Evolutionary conservation across 1,140 invertebrate species (phyloP).

Genomic region (Drosophila nebulosa): DNA sequence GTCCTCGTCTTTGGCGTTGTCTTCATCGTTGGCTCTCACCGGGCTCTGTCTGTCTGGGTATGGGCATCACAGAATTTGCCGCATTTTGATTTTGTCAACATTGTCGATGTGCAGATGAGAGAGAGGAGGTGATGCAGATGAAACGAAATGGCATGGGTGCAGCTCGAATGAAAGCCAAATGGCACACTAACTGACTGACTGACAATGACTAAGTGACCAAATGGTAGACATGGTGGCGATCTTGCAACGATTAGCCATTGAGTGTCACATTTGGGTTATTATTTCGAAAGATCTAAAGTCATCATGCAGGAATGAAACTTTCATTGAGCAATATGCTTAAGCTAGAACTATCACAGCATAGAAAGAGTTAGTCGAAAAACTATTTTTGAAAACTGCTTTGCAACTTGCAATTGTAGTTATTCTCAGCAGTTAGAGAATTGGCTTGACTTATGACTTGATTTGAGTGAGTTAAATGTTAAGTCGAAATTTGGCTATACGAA

Average conservation of each 20-base stretch:
- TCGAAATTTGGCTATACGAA: no score
- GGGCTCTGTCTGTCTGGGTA: background rate
- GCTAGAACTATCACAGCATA: no score
- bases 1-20: background rate
- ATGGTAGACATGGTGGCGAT: slow-evolving; percentile 21
- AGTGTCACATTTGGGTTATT: slow-evolving; percentile 14
- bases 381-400: no score
- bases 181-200: slow-evolving; percentile 12
- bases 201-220: slow-evolving; percentile 41
- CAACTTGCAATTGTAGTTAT: no score
- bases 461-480: no score
- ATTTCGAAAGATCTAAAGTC: background rate
- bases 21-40: slow-evolving; percentile 34
- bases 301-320: no score
- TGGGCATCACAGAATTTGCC: slow-evolving; percentile 52
- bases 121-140: background rate
- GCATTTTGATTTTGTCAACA: slow-evolving; percentile 76
- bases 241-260: slow-evolving; percentile 36
- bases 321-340: no score
- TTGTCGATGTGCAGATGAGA: slow-evolving; percentile 9
- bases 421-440: no score
- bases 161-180: slow-evolving; percentile 62
- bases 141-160: background rate
- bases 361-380: no score
- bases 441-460: no score